These are phyloP conservation scores for Menidia menidia DNA, from an alignment of 2,797 vertebrate species.

Conservation along the genomic window DNA sequence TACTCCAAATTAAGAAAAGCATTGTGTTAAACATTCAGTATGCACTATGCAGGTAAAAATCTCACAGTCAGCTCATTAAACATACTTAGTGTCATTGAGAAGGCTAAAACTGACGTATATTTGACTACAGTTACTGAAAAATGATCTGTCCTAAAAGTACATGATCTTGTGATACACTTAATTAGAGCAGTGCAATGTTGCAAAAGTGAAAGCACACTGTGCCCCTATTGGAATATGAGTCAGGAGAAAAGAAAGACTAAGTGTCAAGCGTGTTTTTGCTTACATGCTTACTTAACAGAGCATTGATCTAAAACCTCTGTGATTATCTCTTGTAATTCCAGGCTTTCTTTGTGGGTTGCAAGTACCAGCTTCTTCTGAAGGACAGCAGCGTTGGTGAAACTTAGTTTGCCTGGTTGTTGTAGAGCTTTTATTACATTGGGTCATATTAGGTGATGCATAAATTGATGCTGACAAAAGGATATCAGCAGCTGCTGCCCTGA, in stretches of 20 bases:
- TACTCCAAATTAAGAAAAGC: background rate
- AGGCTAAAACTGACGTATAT: background rate
- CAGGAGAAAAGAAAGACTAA: conserved; percentile 3
- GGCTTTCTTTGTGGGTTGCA: conserved; percentile 12
- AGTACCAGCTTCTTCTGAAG: conserved; percentile 32
- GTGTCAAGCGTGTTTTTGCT: background rate
- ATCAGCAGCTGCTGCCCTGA: conserved; percentile 51
- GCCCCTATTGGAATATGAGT: background rate
- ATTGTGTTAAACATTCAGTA: background rate
- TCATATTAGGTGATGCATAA: conserved; percentile 44
- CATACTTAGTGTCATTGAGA: background rate
- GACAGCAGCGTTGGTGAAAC: conserved; percentile 40
- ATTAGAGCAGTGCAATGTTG: background rate
- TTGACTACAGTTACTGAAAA: background rate
- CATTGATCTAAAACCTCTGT: conserved; percentile 1
- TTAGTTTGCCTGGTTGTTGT: conserved; percentile 46
- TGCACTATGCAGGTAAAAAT: background rate
- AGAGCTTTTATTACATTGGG: conserved; percentile 53
- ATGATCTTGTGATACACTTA: background rate
- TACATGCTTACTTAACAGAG: conserved; percentile 5
- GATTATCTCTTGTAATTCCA: conserved; percentile 21
- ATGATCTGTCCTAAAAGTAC: conserved; percentile 2
- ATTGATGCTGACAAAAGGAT: conserved; percentile 60
- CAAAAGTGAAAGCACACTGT: background rate
- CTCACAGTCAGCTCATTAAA: background rate